phyloP scores from a whole-genome alignment of 2,113 vertebrate species.

The Paradisaea rubra region DNA sequence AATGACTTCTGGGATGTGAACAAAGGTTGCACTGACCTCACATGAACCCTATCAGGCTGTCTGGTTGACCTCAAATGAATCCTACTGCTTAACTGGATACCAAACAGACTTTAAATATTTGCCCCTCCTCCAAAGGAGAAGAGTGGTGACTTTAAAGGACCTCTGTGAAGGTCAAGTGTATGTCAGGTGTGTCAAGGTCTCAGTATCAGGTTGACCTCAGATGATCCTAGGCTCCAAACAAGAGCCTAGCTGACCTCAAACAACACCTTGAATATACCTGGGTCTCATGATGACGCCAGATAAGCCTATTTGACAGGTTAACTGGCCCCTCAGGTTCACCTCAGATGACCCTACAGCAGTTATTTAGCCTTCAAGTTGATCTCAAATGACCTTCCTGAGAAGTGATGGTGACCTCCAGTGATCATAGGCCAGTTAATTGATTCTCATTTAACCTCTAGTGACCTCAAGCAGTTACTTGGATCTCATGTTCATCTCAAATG shows the following conservation, averaged over 20 bases:
- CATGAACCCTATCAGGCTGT: neutral
- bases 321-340: neutral
- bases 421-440: neutral
- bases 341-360: neutral
- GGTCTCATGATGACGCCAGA: neutral
- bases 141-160: neutral
- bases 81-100: neutral
- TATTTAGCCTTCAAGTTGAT: neutral
- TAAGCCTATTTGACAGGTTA: neutral
- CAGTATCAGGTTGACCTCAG: neutral
- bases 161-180: neutral
- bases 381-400: neutral
- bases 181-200: neutral
- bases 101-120: neutral
- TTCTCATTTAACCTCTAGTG: neutral
- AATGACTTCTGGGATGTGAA: neutral
- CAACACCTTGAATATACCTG: accelerated
- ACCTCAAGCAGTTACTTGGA: neutral
- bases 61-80: neutral
- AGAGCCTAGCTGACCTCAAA: neutral
- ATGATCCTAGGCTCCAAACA: neutral
- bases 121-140: neutral
- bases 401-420: neutral
- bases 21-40: neutral
- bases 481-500: neutral